Base-by-base conservation (phyloP, 2,888 invertebrate genomes). In the Sminthurinus aureus region DNA sequence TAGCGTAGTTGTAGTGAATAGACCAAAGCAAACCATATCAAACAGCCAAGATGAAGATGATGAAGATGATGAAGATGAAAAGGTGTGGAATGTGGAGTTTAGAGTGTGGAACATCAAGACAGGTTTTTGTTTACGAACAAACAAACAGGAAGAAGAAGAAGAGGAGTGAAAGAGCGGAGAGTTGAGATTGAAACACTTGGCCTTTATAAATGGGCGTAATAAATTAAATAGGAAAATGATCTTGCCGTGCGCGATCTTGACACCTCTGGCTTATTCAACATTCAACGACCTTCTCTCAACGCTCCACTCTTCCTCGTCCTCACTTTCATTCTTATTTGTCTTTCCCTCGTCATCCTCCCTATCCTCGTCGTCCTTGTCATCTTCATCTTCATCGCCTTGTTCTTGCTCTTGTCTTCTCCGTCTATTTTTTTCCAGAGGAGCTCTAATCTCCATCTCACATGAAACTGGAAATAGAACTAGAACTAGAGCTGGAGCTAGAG, bases 171-270 rank as follows among this genome's bases (percentile, higher is more conserved):
- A 58, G 15, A 58, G 15, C 9, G 0, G 15, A 11, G 18, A 58
- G 18, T 18, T 58, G 15, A 58, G 18, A 58, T 18, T 15, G 15
- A 58, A 22, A 71, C 71, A 71, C 71, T 71, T 71, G 24, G 24
- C 71, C 71, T 71, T 71, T 20, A 71, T 71, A 26, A 71, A 71
- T 71, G 71, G 71, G 71, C 22, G 9, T 26, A 71, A 71, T 71
- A 71, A 71, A 71, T 71, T 71, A 71, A 22, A 71, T 71, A 71
- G 24, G 22, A 71, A 69, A 69, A 69, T 69, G 69, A 69, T 69
- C 69, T 69, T 12, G 24, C 71, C 71, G 71, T 71, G 71, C 24
- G 8, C 1, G 11, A 71, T 0, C 71, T 15, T 71, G 71, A 71
- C 71, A 24, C 71, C 22, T 24, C 24, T 9, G 26, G 71, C 71